Base-by-base conservation (phyloP, 2,888 invertebrate genomes). In the Diachrysia chrysitis region DNA sequence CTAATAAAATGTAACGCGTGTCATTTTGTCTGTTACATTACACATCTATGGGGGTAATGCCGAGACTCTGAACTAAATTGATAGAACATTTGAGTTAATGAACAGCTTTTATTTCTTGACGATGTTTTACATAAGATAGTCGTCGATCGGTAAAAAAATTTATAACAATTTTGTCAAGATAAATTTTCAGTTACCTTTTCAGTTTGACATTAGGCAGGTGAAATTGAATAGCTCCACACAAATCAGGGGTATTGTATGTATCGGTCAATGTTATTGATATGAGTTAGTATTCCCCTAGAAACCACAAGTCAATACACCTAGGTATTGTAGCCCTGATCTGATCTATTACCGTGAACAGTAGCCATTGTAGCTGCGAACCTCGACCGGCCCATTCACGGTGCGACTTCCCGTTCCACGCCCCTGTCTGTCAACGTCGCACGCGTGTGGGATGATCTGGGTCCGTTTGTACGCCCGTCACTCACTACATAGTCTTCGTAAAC, bases 361-460 rank as follows among this genome's bases (percentile, higher is more conserved):
- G 14, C 17, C 48, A 48, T 17, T 48, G n/a, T 7, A 5, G 51
- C 29, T 10, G 51, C 6, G 16, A 17, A 35, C 35, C 35, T 25
- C 17, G 12, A 32, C 42, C 10, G n/a, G 60, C 14, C 62, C 57
- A 71, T 71, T 75, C 73, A 63, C 16, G 5, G 46, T 2, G 21
- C 56, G 71, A 37, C 66, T 60, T 71, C 58, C 58, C 53, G 61
- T 10, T 9, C 7, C 19, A 42, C 51, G 61, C 21, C 55, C 21
- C 70, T 32, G 62, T 62, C 75, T 55, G 25, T 75, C 71, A 75
- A 55, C 35, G 62, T 75, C 48, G 17, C 53, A 16, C 53, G 42
- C 60, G 66, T 35, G 16, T 63, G 57, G 62, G 71, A 75, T 58
- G 73, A 76, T 74, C 73, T 74, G 53, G 63, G 73, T 16, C 9